Base-by-base conservation (phyloP, 2,113 vertebrate genomes). In the Trinectes maculatus region DNA sequence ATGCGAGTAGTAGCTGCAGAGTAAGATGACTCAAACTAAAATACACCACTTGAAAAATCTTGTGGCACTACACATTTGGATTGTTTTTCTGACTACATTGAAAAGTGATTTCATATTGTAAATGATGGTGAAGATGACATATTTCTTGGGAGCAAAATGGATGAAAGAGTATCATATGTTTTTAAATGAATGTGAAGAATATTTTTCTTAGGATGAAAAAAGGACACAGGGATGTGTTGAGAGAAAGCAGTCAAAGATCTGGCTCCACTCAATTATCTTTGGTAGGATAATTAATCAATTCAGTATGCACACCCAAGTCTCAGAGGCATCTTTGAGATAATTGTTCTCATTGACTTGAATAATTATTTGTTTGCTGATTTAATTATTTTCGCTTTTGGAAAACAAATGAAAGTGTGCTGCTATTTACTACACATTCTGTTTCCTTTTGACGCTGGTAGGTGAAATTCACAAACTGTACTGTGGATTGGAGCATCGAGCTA, bases 291-390 rank as follows among this genome's bases (percentile, higher is more conserved):
- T 93, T 89, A 93, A 93, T 90, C 89, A 89, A 87, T 89, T 92
- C 89, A 90, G 82, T 85, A 87, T 91, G 91, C 92, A 87, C 76
- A 84, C 87, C 65, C 88, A 85, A 91, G 91, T 92, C 93, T 93
- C 93, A 85, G 86, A 94, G 92, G 91, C 86, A 33, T 91, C 88
- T 92, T 91, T 90, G 86, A 91, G 89, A 85, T 93, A 94, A 93
- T 93, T 92, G 93, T 93, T 93, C 91, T 90, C 91, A 91, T 91
- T 93, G 91, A 93, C 92, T 92, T 90, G 87, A 92, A 91, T 93
- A 93, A 93, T 93, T 92, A 93, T 93, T 93, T 93, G 92, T 93
- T 93, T 93, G 89, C 89, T 82, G 88, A 90, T 93, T 92, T 90
- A 93, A 93, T 92, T 91, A 91, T 91, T 90, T 87, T 91, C 81